A percentile compares a stretch with the other conserved stretches of the same genome.
Evolutionary conservation across 2,888 invertebrate genomes (phyloP).

Genomic region (Anthophora plumipes): DNA sequence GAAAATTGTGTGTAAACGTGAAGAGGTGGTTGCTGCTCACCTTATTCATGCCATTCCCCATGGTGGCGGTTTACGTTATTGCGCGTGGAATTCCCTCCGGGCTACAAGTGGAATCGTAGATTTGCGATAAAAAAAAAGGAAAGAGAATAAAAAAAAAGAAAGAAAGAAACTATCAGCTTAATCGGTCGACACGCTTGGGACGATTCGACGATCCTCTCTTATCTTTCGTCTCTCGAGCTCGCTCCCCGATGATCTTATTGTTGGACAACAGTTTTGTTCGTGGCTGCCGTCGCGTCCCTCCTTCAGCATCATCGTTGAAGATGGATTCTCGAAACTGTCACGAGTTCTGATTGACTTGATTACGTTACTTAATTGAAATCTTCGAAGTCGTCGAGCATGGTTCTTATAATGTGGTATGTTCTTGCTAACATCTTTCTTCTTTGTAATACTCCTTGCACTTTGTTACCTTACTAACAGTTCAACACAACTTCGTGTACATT

Average conservation of each 20-base stretch:
- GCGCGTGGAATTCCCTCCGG: constrained; percentile 57
- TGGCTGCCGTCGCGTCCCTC: constrained; percentile 58
- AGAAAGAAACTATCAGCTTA: constrained; percentile 52
- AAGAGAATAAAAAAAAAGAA: not conserved
- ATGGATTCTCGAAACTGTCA: constrained; percentile 21
- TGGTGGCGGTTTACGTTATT: constrained; percentile 81
- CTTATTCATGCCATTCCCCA: constrained; percentile 98
- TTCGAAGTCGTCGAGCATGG: not conserved
- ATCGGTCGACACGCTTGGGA: constrained; percentile 41
- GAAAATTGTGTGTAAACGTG: not conserved
- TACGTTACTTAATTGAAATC: constrained; percentile 26
- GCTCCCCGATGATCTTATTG: constrained; percentile 55
- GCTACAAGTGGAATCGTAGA: constrained; percentile 24
- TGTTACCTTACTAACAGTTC: not conserved
- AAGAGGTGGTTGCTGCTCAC: constrained; percentile 83
- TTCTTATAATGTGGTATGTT: not conserved
- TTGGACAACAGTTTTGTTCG: constrained; percentile 49
- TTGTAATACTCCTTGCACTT: not conserved
- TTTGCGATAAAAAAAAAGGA: constrained; percentile 18
- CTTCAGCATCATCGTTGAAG: constrained; percentile 65
- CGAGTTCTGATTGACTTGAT: constrained; percentile 39
- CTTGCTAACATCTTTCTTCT: constrained; percentile 16
- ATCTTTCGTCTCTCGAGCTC: constrained; percentile 63
- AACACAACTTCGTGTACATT: not conserved
- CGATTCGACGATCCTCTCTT: constrained; percentile 38